These are phyloP conservation scores for Pristiophorus japonicus DNA, from an alignment of 2,113 vertebrate genomes.

Conservation along the genomic window DNA sequence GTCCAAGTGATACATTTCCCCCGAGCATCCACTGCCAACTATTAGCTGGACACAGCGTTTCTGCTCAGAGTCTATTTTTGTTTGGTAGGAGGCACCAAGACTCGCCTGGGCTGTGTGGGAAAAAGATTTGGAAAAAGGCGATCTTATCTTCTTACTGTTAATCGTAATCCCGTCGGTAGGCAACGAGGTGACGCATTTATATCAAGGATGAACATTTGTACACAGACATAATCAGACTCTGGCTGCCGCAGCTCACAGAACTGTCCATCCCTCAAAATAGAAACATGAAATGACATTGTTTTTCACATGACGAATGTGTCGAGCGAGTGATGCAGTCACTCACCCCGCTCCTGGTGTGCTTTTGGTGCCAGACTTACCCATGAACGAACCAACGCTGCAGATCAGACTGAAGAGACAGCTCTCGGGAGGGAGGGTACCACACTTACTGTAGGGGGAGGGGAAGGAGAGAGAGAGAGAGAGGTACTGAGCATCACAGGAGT, in stretches of 20 bases:
- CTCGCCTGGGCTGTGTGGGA: neutral
- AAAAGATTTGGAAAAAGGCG: neutral
- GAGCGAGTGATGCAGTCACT: neutral
- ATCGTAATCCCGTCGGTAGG: too few species aligned
- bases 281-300: neutral
- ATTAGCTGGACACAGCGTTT: neutral
- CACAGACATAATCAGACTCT: neutral
- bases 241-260: neutral
- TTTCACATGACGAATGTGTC: neutral
- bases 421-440: constrained; percentile 75
- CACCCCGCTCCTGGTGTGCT: neutral
- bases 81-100: neutral
- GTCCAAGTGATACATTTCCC: neutral
- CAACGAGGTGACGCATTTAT: neutral
- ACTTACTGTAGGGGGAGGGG: constrained; percentile 60
- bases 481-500: neutral
- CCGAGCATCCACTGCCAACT: neutral
- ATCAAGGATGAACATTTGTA: neutral
- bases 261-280: neutral
- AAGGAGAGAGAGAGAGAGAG: neutral
- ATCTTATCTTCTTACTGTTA: neutral
- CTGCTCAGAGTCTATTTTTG: neutral
- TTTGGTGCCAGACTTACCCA: constrained; percentile 61
- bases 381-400: constrained; percentile 78
- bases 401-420: constrained; percentile 87